Evolutionary conservation across 2,888 invertebrate genomes (phyloP).

Genomic region (Drosophila kambysellisi): DNA sequence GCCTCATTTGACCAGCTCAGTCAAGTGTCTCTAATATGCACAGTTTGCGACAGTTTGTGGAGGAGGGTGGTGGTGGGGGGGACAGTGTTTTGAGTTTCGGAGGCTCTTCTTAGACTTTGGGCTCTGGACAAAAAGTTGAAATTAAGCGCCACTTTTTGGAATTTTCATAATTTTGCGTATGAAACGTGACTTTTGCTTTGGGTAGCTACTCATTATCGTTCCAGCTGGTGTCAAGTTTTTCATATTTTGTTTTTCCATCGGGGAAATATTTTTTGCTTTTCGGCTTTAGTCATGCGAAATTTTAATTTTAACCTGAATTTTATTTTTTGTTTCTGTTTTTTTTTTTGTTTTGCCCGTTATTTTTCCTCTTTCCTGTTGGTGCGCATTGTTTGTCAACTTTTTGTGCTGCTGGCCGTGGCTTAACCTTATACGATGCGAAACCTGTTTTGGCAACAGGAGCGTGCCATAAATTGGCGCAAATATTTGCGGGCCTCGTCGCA

Average conservation of each 20-base stretch:
- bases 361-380: slow-evolving; percentile 9
- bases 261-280: slow-evolving; percentile 13
- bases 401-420: slow-evolving; percentile 29
- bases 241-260: neutral
- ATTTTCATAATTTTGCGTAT: slow-evolving; percentile 78
- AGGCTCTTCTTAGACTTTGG: slow-evolving; percentile 1
- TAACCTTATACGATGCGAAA: slow-evolving; percentile 54
- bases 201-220: slow-evolving; percentile 46
- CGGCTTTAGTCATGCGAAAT: slow-evolving; percentile 44
- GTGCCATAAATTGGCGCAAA: slow-evolving; percentile 74
- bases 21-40: slow-evolving; percentile 59
- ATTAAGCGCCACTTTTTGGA: slow-evolving; percentile 68
- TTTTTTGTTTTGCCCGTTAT: neutral
- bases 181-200: slow-evolving; percentile 73
- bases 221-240: slow-evolving; percentile 35
- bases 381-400: slow-evolving; percentile 74
- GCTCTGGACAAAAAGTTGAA: slow-evolving; percentile 43
- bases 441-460: slow-evolving; percentile 54
- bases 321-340: slow-evolving; percentile 5
- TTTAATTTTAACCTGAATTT: slow-evolving; percentile 73
- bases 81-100: no score
- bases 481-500: slow-evolving; percentile 56
- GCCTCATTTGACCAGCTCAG: slow-evolving; percentile 76
- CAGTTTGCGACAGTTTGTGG: slow-evolving; percentile 13
- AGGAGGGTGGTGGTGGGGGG: neutral